These are phyloP conservation scores for Lasius fuliginosus DNA, from an alignment of 2,888 invertebrate genomes.

Conservation along the genomic window DNA sequence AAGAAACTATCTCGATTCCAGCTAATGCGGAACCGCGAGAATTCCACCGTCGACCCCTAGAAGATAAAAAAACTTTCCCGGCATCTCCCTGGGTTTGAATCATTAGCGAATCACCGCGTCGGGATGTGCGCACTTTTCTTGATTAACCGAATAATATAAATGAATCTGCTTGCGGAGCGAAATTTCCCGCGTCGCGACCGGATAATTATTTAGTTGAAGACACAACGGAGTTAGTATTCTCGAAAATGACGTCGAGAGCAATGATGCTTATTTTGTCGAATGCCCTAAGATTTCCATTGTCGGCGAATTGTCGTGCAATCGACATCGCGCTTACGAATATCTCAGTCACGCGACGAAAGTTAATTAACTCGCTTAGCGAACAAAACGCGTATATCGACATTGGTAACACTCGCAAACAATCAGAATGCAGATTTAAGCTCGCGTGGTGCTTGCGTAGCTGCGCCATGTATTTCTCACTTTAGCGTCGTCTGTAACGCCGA, in stretches of 20 bases:
- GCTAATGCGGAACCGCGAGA: conserved; percentile 69
- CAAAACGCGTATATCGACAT: conserved; percentile 49
- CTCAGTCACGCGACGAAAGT: conserved; percentile 21
- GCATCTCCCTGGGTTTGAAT: conserved; percentile 64
- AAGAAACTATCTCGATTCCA: conserved; percentile 74
- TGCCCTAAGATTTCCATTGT: background rate
- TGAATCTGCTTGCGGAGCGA: conserved; percentile 20
- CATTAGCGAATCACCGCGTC: conserved; percentile 74
- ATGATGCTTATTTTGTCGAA: background rate
- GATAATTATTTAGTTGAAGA: conserved; percentile 30
- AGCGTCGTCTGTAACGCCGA: conserved; percentile 69
- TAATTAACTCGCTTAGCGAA: conserved; percentile 45
- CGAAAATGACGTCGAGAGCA: background rate
- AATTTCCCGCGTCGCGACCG: conserved; percentile 5
- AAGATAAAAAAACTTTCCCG: conserved; percentile 61
- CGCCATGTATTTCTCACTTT: conserved; percentile 63
- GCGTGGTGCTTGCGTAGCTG: conserved; percentile 32
- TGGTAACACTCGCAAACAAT: conserved; percentile 42
- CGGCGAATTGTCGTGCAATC: conserved; percentile 21
- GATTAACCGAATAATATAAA: conserved; percentile 64
- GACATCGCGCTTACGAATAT: background rate
- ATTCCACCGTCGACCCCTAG: conserved; percentile 55
- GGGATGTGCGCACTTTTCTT: conserved; percentile 65
- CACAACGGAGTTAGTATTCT: background rate
- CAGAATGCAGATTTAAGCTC: conserved; percentile 49